These are phyloP conservation scores for Actinia tenebrosa DNA, from an alignment of 64 coral and sea anemone genomes.

Conservation along the genomic window DNA sequence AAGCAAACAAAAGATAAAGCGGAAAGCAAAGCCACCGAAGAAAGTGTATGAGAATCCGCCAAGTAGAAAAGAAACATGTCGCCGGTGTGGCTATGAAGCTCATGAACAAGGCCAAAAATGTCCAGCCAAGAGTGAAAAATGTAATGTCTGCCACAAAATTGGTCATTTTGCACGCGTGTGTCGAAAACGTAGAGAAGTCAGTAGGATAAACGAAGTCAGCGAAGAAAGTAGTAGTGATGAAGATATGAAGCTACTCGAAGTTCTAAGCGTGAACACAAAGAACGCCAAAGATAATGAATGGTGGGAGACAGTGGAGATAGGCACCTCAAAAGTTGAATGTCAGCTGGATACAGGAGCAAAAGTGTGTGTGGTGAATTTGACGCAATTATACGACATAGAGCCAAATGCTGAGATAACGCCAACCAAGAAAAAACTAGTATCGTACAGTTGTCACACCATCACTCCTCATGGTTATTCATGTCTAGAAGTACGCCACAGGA, in stretches of 20 bases:
- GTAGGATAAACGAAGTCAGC: background rate
- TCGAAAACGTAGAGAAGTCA: background rate
- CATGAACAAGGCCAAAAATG: background rate
- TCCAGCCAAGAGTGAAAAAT: background rate
- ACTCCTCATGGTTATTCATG: constrained; percentile 4
- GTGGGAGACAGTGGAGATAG: too few relatives aligned
- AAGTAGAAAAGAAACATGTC: background rate
- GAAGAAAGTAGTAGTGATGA: background rate
- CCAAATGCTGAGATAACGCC: background rate
- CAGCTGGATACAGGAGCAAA: background rate
- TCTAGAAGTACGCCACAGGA: background rate
- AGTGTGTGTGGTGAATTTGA: constrained; percentile 11
- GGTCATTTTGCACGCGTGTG: background rate
- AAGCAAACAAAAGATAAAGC: too few relatives aligned
- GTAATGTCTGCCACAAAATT: background rate
- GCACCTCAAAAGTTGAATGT: too few relatives aligned
- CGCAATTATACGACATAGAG: background rate
- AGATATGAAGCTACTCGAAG: too few relatives aligned
- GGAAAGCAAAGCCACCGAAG: background rate
- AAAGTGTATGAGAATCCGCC: background rate
- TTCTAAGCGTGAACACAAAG: too few relatives aligned
- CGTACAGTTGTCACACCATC: constrained; percentile 38
- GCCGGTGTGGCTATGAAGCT: background rate
- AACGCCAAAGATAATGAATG: too few relatives aligned
- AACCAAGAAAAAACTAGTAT: constrained; percentile 39